Base-by-base conservation (phyloP, 2,113 vertebrate genomes). In the Psephotus haematonotus region DNA sequence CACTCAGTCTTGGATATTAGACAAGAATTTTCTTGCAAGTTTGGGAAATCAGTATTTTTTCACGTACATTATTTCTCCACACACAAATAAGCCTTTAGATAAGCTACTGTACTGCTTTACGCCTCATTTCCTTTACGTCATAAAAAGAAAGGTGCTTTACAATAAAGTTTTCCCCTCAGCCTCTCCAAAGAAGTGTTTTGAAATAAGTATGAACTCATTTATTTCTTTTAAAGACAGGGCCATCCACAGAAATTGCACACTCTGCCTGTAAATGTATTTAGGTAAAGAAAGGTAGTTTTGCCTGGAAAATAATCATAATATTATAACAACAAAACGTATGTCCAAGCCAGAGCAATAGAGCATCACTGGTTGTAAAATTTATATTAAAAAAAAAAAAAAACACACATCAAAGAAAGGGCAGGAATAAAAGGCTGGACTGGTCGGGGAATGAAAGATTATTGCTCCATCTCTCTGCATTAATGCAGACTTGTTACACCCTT, bases 121-220 rank as follows among this genome's bases (percentile, higher is more conserved):
- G 31, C 82, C 31, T 97, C 90, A 94, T 92, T 97, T 96, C n/a
- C 13, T 92, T 91, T 79, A 86, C 92, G 96, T 97, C 57, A 92
- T 27, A 24, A 79, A 41, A 91, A 85, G 37, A 60, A 91, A 63
- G 12, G 46, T 81, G 17, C n/a, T 95, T 72, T 76, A 46, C 19
- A 65, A 79, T 53, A 70, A 82, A 70, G 25, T 43, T 90, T 82
- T 63, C 41, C 37, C 27, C 50, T 78, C n/a, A 52, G 57, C 24
- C 22, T 81, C 44, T 81, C 60, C 49, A 64, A 82, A 88, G 28
- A 91, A 76, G 7, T 55, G 9, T 20, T 79, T 77, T 91, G 81
- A 65, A 92, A 53, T 35, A 82, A 65, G 62, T 57, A 85, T 33
- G 11, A 90, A 53, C 13, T 43, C 35, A 62, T 91, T 87, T 79